Evolutionary conservation across 2,113 vertebrate species (phyloP).

Genomic region (Callionymus lyra): DNA sequence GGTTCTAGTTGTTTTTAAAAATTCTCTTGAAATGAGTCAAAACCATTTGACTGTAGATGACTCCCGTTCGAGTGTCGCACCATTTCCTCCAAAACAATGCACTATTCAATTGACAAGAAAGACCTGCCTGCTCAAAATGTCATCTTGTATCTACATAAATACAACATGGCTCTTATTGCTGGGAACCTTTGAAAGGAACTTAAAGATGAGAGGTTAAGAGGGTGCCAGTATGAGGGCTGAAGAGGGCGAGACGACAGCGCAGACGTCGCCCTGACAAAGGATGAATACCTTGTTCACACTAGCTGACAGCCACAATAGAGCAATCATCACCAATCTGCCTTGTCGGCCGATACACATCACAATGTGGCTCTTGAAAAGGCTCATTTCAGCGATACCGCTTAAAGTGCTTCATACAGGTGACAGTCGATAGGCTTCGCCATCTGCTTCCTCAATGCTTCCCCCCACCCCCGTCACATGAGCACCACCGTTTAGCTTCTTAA

Average conservation of each 20-base stretch:
- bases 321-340: constrained; percentile 57
- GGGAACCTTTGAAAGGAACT: constrained; percentile 25
- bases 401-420: constrained; percentile 63
- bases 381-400: constrained; percentile 44
- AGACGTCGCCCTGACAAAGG: constrained; percentile 40
- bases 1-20: too few species aligned
- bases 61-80: too few species aligned
- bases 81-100: too few species aligned
- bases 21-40: too few species aligned
- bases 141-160: not conserved
- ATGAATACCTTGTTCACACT: constrained; percentile 54
- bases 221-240: not conserved
- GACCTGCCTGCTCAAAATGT: not conserved
- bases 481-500: not conserved
- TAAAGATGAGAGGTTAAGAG: constrained; percentile 37
- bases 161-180: constrained; percentile 8
- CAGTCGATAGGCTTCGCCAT: constrained; percentile 49
- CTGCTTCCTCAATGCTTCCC: constrained; percentile 61
- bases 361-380: constrained; percentile 38
- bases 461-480: not conserved
- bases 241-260: constrained; percentile 22
- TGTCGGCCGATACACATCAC: constrained; percentile 53
- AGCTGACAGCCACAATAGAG: constrained; percentile 60
- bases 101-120: too few species aligned
- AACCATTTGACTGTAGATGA: too few species aligned